These are phyloP conservation scores for Pristiophorus japonicus DNA, from an alignment of 2,113 vertebrate species.

Conservation along the genomic window DNA sequence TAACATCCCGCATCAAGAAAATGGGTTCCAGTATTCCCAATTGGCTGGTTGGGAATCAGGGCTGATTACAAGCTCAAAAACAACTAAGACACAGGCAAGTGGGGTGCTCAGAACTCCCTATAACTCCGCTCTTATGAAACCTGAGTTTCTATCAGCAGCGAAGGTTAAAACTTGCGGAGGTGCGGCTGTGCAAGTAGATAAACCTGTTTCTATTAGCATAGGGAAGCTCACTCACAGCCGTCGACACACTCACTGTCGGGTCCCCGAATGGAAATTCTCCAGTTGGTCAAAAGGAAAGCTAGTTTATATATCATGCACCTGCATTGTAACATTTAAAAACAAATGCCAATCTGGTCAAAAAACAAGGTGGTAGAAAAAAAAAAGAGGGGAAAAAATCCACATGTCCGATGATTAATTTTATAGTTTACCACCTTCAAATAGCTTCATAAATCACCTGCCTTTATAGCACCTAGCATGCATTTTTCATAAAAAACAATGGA, in stretches of 20 bases:
- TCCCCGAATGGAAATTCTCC: background rate
- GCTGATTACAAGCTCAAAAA: background rate
- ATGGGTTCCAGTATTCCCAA: background rate
- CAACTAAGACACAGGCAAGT: background rate
- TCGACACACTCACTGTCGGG: background rate
- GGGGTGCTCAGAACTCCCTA: background rate
- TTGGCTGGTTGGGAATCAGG: background rate
- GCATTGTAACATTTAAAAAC: background rate
- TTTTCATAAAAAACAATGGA: slow-evolving; percentile 20
- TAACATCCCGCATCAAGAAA: background rate
- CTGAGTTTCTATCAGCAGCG: background rate
- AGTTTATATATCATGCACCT: background rate
- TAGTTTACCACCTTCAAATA: slow-evolving; percentile 20
- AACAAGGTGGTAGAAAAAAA: background rate
- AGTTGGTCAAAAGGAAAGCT: background rate
- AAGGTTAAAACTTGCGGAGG: background rate
- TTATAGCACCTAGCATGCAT: background rate
- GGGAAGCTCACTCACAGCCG: background rate
- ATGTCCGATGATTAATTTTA: slow-evolving; percentile 17
- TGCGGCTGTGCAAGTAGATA: slow-evolving; percentile 2
- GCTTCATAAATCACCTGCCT: slow-evolving; percentile 33
- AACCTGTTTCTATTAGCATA: slow-evolving; percentile 20
- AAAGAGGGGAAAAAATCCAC: background rate
- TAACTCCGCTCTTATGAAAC: background rate
- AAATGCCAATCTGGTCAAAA: background rate